Percentiles rank a stretch among this genome's conserved stretches.
phyloP scores from a whole-genome alignment of 2,888 invertebrate species.

The Mimas tiliae region DNA sequence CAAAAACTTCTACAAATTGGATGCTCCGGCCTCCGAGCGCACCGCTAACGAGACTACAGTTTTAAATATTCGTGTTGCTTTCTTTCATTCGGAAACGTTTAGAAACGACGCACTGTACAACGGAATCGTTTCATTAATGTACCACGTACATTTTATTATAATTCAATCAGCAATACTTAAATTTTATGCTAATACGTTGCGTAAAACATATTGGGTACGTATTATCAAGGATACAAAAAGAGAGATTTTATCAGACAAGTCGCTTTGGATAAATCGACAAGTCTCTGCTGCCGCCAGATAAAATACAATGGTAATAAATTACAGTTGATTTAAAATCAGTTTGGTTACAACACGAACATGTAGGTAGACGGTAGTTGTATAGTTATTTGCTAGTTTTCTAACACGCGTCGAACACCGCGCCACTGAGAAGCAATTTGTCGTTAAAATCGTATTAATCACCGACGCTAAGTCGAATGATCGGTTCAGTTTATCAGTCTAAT shows the following conservation, averaged over 20 bases:
- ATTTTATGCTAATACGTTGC: slow-evolving; percentile 13
- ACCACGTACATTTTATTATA: slow-evolving; percentile 3
- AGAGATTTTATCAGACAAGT: not conserved
- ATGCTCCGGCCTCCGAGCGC: slow-evolving; percentile 44
- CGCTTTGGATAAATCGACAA: slow-evolving; percentile 17
- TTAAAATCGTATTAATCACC: slow-evolving; percentile 40
- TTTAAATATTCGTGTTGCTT: slow-evolving; percentile 52
- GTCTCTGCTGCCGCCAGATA: not conserved
- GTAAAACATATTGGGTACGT: not conserved
- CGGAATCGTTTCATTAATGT: slow-evolving; percentile 11
- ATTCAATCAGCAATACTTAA: slow-evolving; percentile 6
- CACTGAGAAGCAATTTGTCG: slow-evolving; percentile 47
- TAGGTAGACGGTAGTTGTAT: not conserved
- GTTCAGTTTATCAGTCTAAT: slow-evolving; percentile 32
- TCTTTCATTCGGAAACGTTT: slow-evolving; percentile 13
- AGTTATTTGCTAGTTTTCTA: slow-evolving; percentile 38
- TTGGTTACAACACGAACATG: slow-evolving; percentile 1
- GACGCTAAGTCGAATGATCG: slow-evolving; percentile 40
- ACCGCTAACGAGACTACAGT: slow-evolving; percentile 60
- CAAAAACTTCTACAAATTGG: slow-evolving; percentile 71
- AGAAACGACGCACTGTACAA: slow-evolving; percentile 1
- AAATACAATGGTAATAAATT: slow-evolving; percentile 39
- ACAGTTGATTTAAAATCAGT: slow-evolving; percentile 45
- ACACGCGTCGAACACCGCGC: slow-evolving; percentile 43
- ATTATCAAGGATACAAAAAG: not conserved